phyloP scores from a whole-genome alignment of 2,797 vertebrate genomes.

The Centropyge bicolor region DNA sequence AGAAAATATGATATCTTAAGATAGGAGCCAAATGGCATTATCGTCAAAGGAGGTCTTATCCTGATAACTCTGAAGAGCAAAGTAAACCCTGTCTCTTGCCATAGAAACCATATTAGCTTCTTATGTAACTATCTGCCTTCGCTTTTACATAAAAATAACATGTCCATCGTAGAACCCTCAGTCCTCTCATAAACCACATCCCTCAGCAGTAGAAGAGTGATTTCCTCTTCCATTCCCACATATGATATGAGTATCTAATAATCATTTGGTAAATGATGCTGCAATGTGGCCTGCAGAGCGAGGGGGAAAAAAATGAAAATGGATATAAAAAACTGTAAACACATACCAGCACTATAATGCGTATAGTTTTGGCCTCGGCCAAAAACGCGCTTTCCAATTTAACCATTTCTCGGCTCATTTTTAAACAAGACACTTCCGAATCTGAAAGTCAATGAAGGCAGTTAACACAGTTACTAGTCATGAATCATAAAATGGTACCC shows the following conservation, averaged over 20 bases:
- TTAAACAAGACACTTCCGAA: conserved; percentile 51
- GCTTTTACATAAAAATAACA: conserved; percentile 42
- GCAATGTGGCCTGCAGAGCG: conserved; percentile 18
- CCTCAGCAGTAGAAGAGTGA: conserved; percentile 32
- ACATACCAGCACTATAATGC: background rate
- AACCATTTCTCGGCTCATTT: conserved; percentile 33
- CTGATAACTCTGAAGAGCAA: conserved; percentile 52
- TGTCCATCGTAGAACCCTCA: conserved; percentile 40
- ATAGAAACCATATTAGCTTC: conserved; percentile 43
- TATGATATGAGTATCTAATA: conserved; percentile 26
- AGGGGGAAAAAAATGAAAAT: background rate
- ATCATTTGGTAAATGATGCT: conserved; percentile 42
- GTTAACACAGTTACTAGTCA: conserved; percentile 68
- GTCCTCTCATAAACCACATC: conserved; percentile 35
- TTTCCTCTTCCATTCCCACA: conserved; percentile 36
- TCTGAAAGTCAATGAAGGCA: conserved; percentile 74
- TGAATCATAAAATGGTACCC: conserved; percentile 67
- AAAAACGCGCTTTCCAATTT: conserved; percentile 30
- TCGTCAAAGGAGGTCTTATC: conserved; percentile 60
- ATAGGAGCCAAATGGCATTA: conserved; percentile 69
- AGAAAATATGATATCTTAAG: conserved; percentile 66
- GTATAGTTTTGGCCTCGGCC: background rate
- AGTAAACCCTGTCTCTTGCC: conserved; percentile 48
- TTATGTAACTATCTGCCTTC: conserved; percentile 56
- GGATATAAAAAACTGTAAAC: background rate